phyloP scores from a whole-genome alignment of 2,888 invertebrate genomes.

The Phlogophora meticulosa region DNA sequence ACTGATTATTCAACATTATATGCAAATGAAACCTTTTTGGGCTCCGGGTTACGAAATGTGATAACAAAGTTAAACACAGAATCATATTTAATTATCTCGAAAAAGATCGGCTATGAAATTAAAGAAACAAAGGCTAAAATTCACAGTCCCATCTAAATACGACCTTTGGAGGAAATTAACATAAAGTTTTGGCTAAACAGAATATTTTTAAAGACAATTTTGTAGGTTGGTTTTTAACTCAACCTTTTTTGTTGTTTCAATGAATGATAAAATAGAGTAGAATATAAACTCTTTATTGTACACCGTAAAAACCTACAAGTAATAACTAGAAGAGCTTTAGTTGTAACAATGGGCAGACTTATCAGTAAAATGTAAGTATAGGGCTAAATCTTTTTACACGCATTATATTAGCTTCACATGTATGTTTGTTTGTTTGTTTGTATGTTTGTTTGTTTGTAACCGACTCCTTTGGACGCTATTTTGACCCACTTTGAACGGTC shows the following conservation, averaged over 20 bases:
- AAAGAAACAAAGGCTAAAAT: slow-evolving; percentile 50
- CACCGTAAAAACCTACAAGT: no score
- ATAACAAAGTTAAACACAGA: slow-evolving; percentile 27
- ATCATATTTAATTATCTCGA: slow-evolving; percentile 57
- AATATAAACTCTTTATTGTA: no score
- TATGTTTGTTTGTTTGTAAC: no score
- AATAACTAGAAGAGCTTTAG: no score
- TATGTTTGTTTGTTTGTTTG: no score
- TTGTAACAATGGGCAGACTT: no score
- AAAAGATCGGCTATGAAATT: slow-evolving; percentile 54
- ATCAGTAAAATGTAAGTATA: no score
- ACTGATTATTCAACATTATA: slow-evolving; percentile 34
- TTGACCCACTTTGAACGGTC: no score
- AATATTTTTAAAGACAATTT: slow-evolving; percentile 1
- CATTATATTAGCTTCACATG: no score
- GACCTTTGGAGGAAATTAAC: slow-evolving; percentile 28
- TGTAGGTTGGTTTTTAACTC: neutral
- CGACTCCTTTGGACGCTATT: no score
- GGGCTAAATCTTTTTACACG: no score
- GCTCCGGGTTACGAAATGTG: slow-evolving; percentile 19
- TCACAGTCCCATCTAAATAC: slow-evolving; percentile 34
- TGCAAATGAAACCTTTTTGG: slow-evolving; percentile 61
- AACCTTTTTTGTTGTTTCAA: slow-evolving; percentile 6
- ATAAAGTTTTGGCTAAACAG: slow-evolving; percentile 11
- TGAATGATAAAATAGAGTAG: neutral